Base-by-base conservation (phyloP, 1,140 invertebrate genomes). In the Drosophila virilis region DNA sequence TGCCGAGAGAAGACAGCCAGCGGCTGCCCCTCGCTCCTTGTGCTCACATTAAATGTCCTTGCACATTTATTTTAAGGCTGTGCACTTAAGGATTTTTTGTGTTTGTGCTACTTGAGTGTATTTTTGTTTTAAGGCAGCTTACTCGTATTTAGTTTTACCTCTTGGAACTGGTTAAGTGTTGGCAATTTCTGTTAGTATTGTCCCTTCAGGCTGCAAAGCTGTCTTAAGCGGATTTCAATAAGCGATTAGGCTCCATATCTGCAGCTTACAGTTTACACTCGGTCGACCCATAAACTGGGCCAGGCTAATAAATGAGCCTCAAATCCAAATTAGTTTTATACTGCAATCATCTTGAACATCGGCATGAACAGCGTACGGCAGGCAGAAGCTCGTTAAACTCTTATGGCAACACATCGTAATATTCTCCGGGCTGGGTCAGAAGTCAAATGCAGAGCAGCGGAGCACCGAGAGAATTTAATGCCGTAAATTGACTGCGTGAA, bases 401-500 rank as follows among this genome's bases (percentile, higher is more conserved):
- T 89, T 79, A 74, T 78, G 68, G 55, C 80, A 78, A 65, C 57
- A 77, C 57, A 58, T 65, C 67, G 67, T 65, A 71, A 75, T 74
- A 46, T 62, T 28, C 62, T 71, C 50, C 10, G 66, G 8, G 37
- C 52, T 13, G 15, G 60, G 52, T 35, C 67, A 58, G 52, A 46
- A 76, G 74, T 76, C 74, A 67, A 71, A 67, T 64, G 67, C 50
- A 37, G 51, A 50, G 58, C 62, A 13, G 9, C 58, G 13, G 17
- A 60, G 71, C 67, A 71, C 50, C 79, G 61, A 57, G 79, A 88
- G 84, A 90, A 80, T 89, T 89, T 90, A 89, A 89, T 89, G 80
- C 85, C 71, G 85, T 90, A 89, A 89, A 89, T 89, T 89, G 84
- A 89, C 84, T 89, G 84, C 84, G 85, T 89, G 84, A 89, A 89